Conservation (phyloP, 2,888 invertebrate genomes). For the Lasioglossum zephyrum region DNA sequence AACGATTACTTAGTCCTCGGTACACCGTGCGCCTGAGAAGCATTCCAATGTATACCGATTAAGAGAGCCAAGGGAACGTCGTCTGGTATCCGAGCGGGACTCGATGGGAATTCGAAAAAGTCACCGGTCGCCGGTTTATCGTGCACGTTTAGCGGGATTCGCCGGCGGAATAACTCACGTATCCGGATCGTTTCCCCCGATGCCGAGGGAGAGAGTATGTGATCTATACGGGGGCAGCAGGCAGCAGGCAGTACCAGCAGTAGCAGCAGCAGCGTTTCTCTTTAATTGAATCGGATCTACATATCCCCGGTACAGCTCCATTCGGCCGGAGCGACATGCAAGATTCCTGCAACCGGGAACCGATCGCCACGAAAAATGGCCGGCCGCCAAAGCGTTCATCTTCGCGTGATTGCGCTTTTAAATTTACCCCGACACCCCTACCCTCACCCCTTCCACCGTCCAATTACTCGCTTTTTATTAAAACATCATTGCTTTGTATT, state of each 20-base stretch:
- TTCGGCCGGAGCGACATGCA: constrained; percentile 34
- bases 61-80: constrained; percentile 60
- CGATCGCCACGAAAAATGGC: constrained; percentile 48
- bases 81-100: constrained; percentile 60
- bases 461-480: constrained; percentile 48
- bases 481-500: constrained; percentile 46
- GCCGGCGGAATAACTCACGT: constrained; percentile 62
- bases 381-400: constrained; percentile 53
- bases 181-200: constrained; percentile 41
- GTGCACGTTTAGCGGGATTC: constrained; percentile 59
- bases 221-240: constrained; percentile 25
- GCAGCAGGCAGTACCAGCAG: background rate
- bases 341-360: constrained; percentile 46
- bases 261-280: constrained; percentile 32
- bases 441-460: background rate
- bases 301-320: constrained; percentile 55
- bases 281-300: constrained; percentile 64
- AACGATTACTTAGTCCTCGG: constrained; percentile 50
- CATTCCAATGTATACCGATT: constrained; percentile 67
- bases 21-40: constrained; percentile 26
- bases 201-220: constrained; percentile 30
- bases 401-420: constrained; percentile 53
- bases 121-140: constrained; percentile 59
- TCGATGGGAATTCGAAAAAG: constrained; percentile 63
- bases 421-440: constrained; percentile 30